These are phyloP conservation scores for Drosophila aff. DNA, from an alignment of 1,140 invertebrate genomes.

Conservation along the genomic window DNA sequence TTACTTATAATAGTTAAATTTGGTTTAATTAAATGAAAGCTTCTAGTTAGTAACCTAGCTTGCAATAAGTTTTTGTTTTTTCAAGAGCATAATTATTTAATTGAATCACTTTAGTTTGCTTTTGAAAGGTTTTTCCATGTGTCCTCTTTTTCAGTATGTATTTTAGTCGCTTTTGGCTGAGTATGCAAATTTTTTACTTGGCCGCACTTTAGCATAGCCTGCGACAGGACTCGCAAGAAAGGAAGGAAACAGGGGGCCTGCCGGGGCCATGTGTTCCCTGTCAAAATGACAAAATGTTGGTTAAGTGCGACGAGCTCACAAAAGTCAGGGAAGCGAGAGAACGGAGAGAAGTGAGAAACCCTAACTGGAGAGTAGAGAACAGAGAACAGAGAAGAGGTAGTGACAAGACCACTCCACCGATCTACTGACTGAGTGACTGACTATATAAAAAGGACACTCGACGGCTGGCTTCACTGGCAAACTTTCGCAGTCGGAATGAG, in stretches of 20 bases:
- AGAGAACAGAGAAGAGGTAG: conserved; percentile 12
- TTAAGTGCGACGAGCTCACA: conserved; percentile 60
- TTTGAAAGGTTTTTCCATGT: neutral
- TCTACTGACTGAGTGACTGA: conserved; percentile 56
- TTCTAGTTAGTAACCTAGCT: no score
- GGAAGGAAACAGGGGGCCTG: conserved; percentile 6
- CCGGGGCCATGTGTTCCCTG: conserved; percentile 57
- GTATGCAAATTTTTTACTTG: conserved; percentile 79
- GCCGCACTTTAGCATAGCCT: conserved; percentile 62
- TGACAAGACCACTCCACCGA: conserved; percentile 49
- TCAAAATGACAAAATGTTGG: conserved; percentile 81
- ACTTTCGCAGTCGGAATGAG: conserved; percentile 53
- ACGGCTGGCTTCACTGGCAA: conserved; percentile 23
- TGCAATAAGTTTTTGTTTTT: neutral
- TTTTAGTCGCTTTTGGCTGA: conserved; percentile 64
- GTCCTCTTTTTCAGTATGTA: conserved; percentile 2
- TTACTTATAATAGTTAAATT: no score
- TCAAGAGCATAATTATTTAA: neutral
- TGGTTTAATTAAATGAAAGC: no score
- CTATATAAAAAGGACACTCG: conserved; percentile 56
- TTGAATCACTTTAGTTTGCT: neutral
- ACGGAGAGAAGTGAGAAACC: conserved; percentile 3
- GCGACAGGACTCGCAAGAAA: conserved; percentile 10
- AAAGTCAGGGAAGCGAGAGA: conserved; percentile 40
- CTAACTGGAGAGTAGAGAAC: neutral